Evolutionary conservation across 92 coral and sea anemone species (phyloP).

Genomic region (Phymanthus crucifer): DNA sequence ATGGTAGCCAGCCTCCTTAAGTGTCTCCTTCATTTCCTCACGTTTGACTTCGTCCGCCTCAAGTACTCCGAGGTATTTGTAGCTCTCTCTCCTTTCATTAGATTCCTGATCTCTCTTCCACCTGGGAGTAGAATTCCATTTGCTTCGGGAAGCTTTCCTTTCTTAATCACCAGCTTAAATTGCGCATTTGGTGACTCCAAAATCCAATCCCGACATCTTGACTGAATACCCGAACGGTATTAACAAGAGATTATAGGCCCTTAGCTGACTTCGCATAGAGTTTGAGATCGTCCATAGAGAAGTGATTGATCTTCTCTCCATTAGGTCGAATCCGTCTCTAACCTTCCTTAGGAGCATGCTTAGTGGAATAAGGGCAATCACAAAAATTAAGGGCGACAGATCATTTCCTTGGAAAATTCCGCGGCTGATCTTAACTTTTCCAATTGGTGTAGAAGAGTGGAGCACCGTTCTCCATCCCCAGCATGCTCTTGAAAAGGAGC

Average conservation of each 20-base stretch:
- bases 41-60: background rate
- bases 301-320: background rate
- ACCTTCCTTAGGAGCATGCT: background rate
- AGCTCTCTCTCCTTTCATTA: background rate
- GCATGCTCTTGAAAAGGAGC: constrained; percentile 36
- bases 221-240: background rate
- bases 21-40: background rate
- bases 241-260: background rate
- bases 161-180: background rate
- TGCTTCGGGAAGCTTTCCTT: background rate
- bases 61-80: background rate
- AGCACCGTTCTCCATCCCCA: constrained; percentile 24
- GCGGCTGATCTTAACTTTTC: constrained; percentile 21
- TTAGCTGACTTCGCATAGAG: background rate
- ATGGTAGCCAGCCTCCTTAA: too few species aligned
- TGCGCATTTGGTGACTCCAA: background rate
- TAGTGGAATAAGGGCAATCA: background rate
- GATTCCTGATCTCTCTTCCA: background rate
- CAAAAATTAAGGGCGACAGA: background rate
- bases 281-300: background rate
- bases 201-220: background rate
- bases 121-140: background rate
- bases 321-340: background rate
- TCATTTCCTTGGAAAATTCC: constrained; percentile 25
- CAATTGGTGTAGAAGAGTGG: constrained; percentile 17